Percentiles rank a stretch among this genome's conserved stretches.
phyloP scores from a whole-genome alignment of 1,140 invertebrate genomes.

The Conus ventricosus region DNA sequence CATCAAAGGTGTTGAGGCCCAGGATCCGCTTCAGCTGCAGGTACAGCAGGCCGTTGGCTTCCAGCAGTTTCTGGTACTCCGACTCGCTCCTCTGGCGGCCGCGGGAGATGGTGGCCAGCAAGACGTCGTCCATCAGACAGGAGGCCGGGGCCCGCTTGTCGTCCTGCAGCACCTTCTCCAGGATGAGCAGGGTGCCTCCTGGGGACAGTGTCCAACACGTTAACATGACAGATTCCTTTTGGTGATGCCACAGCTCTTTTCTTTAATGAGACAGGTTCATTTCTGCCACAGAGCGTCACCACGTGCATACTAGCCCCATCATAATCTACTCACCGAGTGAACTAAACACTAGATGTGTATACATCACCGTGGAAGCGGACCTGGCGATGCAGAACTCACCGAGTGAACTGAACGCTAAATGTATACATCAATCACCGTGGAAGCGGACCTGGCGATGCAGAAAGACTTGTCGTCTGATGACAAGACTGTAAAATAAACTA shows the following conservation, averaged over 20 bases:
- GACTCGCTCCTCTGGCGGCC: conserved; percentile 12
- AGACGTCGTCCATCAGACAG: conserved; percentile 3
- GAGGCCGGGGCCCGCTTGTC: background rate
- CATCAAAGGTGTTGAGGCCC: conserved; percentile 23
- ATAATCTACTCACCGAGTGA: no score
- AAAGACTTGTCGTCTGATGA: no score
- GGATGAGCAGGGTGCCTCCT: conserved; percentile 4
- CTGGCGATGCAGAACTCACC: no score
- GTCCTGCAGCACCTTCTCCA: conserved; percentile 26
- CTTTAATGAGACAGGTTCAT: background rate
- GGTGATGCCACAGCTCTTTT: background rate
- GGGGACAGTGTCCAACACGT: background rate
- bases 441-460: no score
- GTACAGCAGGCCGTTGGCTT: background rate
- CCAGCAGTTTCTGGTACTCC: conserved; percentile 7
- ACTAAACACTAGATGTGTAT: no score
- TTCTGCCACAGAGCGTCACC: background rate
- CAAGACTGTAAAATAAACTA: no score
- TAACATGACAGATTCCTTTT: background rate
- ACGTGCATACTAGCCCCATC: background rate
- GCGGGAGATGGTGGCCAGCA: background rate
- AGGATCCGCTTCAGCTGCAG: conserved; percentile 5
- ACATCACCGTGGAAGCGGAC: no score
- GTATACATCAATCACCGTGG: no score
- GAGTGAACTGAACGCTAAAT: no score